Evolutionary conservation across 2,113 vertebrate genomes (phyloP).

Genomic region (Notothenia rossii): DNA sequence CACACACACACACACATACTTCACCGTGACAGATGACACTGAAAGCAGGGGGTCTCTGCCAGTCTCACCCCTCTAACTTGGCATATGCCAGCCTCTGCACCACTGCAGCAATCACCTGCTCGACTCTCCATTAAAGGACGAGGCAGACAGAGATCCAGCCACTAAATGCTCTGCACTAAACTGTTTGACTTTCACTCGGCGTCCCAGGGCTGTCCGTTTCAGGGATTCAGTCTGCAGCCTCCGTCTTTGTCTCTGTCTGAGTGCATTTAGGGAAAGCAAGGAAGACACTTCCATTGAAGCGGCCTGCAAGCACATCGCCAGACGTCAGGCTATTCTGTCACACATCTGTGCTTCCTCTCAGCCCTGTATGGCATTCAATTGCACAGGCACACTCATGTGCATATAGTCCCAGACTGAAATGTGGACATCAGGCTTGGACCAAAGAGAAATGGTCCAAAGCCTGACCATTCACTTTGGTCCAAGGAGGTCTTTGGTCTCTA

Average conservation of each 20-base stretch:
- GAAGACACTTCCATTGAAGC: slow-evolving; percentile 64
- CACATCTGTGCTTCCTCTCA: slow-evolving; percentile 52
- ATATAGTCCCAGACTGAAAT: slow-evolving; percentile 30
- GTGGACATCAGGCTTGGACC: slow-evolving; percentile 21
- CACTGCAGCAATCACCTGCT: slow-evolving; percentile 62
- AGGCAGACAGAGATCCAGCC: slow-evolving; percentile 19
- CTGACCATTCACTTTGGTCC: no score
- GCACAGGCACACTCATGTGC: slow-evolving; percentile 31
- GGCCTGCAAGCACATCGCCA: slow-evolving; percentile 31
- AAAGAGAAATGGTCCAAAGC: background rate
- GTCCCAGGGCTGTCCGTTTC: slow-evolving; percentile 62
- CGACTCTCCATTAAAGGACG: slow-evolving; percentile 38
- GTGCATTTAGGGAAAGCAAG: slow-evolving; percentile 58
- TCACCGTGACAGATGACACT: slow-evolving; percentile 72
- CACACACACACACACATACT: slow-evolving; percentile 9
- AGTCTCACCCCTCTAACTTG: slow-evolving; percentile 47
- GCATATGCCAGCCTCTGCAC: slow-evolving; percentile 52
- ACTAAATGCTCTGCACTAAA: slow-evolving; percentile 51
- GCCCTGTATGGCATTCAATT: slow-evolving; percentile 46
- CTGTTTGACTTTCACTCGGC: slow-evolving; percentile 62
- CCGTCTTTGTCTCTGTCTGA: slow-evolving; percentile 72
- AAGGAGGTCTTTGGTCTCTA: background rate
- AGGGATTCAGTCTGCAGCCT: slow-evolving; percentile 60
- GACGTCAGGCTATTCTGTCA: slow-evolving; percentile 55
- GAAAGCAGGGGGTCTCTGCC: slow-evolving; percentile 61